Conservation (phyloP, 2,888 invertebrate genomes). For the Philereme vetulata region DNA sequence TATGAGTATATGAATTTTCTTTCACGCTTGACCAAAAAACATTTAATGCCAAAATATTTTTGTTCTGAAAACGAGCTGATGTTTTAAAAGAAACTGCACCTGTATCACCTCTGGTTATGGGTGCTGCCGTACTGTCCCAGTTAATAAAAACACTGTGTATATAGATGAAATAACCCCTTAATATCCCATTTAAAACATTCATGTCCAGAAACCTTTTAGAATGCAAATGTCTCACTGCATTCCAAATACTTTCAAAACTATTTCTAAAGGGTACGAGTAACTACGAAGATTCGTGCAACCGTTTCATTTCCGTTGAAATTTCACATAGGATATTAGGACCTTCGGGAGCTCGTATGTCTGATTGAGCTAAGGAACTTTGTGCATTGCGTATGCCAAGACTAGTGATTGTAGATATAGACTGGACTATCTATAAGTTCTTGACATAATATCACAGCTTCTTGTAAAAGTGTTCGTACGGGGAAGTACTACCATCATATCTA, state of each 20-base stretch:
- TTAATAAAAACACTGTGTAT: too few species aligned
- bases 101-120: too few species aligned
- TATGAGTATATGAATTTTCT: too few species aligned
- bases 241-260: conserved; percentile 71
- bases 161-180: conserved; percentile 43
- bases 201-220: conserved; percentile 66
- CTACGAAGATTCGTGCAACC: conserved; percentile 58
- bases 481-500: too few species aligned
- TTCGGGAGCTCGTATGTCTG: conserved; percentile 43
- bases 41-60: too few species aligned
- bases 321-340: conserved; percentile 50
- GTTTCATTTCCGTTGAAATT: conserved; percentile 59
- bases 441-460: too few species aligned
- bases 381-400: background rate
- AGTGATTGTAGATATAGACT: background rate
- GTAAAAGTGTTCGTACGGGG: too few species aligned
- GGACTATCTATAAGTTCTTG: background rate
- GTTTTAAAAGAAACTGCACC: too few species aligned
- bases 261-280: conserved; percentile 71
- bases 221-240: conserved; percentile 75
- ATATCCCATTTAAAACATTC: conserved; percentile 58
- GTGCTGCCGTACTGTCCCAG: too few species aligned
- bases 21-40: too few species aligned
- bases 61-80: too few species aligned
- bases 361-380: conserved; percentile 23